Percentiles rank a stretch among this genome's conserved stretches.
phyloP scores from a whole-genome alignment of 2,888 invertebrate species.

The Salticus scenicus region DNA sequence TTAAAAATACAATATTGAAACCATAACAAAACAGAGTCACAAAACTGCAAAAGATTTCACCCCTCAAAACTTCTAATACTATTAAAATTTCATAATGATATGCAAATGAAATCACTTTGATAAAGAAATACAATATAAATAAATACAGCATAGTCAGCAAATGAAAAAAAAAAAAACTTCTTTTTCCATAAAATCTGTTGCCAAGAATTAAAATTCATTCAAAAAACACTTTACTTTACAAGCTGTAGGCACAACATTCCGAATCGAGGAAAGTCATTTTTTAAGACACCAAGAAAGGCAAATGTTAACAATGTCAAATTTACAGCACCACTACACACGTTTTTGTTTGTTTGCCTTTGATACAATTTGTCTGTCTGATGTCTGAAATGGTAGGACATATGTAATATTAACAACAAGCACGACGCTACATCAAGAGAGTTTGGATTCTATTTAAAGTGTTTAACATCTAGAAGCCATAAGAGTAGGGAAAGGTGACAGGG shows the following conservation, averaged over 20 bases:
- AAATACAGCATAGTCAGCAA: too few relatives aligned
- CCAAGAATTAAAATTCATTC: slow-evolving; percentile 31
- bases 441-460: slow-evolving; percentile 50
- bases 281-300: slow-evolving; percentile 69
- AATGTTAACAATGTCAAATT: slow-evolving; percentile 34
- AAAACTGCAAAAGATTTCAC: too few relatives aligned
- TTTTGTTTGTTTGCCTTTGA: slow-evolving; percentile 18
- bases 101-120: too few relatives aligned
- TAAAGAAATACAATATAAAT: too few relatives aligned
- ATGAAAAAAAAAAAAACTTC: too few relatives aligned
- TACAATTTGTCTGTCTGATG: neutral
- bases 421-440: slow-evolving; percentile 64
- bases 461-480: slow-evolving; percentile 64
- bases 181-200: slow-evolving; percentile 27
- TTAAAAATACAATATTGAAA: too few relatives aligned
- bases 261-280: slow-evolving; percentile 51
- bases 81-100: too few relatives aligned
- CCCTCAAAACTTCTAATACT: too few relatives aligned
- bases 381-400: slow-evolving; percentile 6
- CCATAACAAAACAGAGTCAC: too few relatives aligned
- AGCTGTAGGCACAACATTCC: slow-evolving; percentile 55
- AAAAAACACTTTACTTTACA: slow-evolving; percentile 23
- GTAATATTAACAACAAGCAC: slow-evolving; percentile 58
- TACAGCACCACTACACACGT: slow-evolving; percentile 60
- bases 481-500: slow-evolving; percentile 46